Evolutionary conservation across 2,113 vertebrate species (phyloP).

Genomic region (Apaloderma vittatum): DNA sequence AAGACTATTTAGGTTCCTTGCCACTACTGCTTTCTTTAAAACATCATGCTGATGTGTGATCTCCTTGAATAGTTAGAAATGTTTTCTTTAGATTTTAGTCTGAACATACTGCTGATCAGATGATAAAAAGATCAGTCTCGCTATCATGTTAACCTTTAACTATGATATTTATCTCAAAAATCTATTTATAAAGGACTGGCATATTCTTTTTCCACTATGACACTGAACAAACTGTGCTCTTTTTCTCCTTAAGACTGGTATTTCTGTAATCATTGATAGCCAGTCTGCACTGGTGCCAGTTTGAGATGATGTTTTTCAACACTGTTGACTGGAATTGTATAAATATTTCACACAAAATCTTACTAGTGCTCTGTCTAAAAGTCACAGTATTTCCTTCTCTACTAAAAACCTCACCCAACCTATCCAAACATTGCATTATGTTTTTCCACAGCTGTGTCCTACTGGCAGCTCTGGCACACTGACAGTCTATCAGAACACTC

Average conservation of each 20-base stretch:
- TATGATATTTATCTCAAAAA: not conserved
- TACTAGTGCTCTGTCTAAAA: not conserved
- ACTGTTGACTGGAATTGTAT: constrained; percentile 1
- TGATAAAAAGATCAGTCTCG: not conserved
- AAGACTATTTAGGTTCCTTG: not conserved
- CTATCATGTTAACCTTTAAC: not conserved
- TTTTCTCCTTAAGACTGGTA: constrained; percentile 8
- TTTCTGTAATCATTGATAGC: constrained; percentile 19
- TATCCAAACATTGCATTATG: not conserved
- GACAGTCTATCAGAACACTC: constrained; percentile 33
- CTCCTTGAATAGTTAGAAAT: not conserved
- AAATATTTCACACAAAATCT: constrained; percentile 38
- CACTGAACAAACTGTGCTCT: not conserved
- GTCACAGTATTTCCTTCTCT: constrained; percentile 5
- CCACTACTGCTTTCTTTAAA: not conserved
- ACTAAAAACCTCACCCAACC: constrained; percentile 25
- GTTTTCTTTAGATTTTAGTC: not conserved
- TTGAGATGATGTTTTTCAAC: constrained; percentile 22
- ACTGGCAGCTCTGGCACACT: not conserved
- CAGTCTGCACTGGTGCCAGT: not conserved
- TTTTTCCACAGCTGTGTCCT: constrained; percentile 9
- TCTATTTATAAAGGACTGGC: not conserved
- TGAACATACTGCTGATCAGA: not conserved
- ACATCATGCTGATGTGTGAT: not conserved
- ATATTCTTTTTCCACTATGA: not conserved